Conservation (phyloP, 2,797 vertebrate species). For the Xenentodon cancila region DNA sequence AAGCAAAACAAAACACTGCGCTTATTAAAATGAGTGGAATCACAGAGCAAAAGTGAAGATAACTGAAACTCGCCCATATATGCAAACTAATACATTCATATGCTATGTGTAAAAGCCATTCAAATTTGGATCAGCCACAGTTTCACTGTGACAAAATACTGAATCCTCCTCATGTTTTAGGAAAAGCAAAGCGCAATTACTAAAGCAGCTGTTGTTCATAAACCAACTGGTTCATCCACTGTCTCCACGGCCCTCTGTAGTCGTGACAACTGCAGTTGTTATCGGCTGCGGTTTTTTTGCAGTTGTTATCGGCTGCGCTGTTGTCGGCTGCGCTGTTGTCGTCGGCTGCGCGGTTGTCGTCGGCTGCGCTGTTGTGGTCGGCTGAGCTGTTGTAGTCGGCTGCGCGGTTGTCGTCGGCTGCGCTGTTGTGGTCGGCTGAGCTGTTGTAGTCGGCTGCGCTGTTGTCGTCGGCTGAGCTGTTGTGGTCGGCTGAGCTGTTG, state of each 20-base stretch:
- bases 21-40: not conserved
- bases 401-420: too few relatives aligned
- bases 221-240: slow-evolving; percentile 8
- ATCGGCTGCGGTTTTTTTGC: too few relatives aligned
- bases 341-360: not conserved
- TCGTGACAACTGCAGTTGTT: not conserved
- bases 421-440: too few relatives aligned
- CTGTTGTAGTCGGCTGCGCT: too few relatives aligned
- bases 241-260: slow-evolving; percentile 54
- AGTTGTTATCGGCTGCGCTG: too few relatives aligned
- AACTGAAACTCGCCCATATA: slow-evolving; percentile 25
- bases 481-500: too few relatives aligned
- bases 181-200: not conserved
- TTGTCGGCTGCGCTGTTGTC: not conserved
- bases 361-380: not conserved
- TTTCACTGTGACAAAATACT: not conserved
- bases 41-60: not conserved
- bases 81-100: not conserved
- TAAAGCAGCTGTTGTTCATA: not conserved
- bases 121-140: not conserved
- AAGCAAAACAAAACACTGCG: not conserved
- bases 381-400: too few relatives aligned
- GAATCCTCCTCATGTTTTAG: not conserved
- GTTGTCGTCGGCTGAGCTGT: too few relatives aligned
- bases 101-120: not conserved